Evolutionary conservation across 2,797 vertebrate genomes (phyloP), one percentile per base, ranked within the genome.

Genomic region (Natrix natrix): DNA sequence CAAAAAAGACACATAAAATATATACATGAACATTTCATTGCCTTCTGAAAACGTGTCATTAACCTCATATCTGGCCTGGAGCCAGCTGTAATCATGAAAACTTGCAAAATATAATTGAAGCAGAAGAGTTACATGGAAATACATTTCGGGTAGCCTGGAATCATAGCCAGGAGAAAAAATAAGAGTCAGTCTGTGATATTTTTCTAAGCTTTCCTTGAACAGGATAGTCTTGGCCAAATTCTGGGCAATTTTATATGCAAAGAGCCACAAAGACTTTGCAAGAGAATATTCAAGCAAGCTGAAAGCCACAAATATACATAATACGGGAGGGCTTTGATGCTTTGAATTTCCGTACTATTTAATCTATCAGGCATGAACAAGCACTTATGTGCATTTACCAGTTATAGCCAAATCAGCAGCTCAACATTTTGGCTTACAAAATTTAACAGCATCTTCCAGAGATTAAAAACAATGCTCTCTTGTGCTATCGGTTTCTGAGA

Each of bases 61-160:
- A 87, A 63, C 83, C 78, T 87, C 11, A 12, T 26, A 87, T 37
- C 60, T 83, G 7, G 28, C 56, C 56, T 24, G 24, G 56, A 20
- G 3, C 22, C 22, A 43, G 17, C 32, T 92, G 55, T 32, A 32
- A 69, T 12, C 28, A 92, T 74, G 63, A 92, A 61, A 89, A 28
- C 56, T 60, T 89, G 8, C 17, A 60, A 92, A 88, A 88, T 59
- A 78, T 88, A 92, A 88, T 52, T 74, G 54, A 92, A 52, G 43
- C 37, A 56, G 32, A 88, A 88, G 4, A 74, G 24, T 10, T 28
- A 89, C 55, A 78, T 54, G 32, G 59, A 91, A 24, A 91, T 63
- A 83, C 14, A 92, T n/a, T 91, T 91, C 5, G 87, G 43, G 17
- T 91, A 55, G 43, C 26, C 57, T 61, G 37, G 37, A 89, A 26